These are phyloP conservation scores for Acridotheres tristis DNA, from an alignment of 2,797 vertebrate species.

Conservation along the genomic window DNA sequence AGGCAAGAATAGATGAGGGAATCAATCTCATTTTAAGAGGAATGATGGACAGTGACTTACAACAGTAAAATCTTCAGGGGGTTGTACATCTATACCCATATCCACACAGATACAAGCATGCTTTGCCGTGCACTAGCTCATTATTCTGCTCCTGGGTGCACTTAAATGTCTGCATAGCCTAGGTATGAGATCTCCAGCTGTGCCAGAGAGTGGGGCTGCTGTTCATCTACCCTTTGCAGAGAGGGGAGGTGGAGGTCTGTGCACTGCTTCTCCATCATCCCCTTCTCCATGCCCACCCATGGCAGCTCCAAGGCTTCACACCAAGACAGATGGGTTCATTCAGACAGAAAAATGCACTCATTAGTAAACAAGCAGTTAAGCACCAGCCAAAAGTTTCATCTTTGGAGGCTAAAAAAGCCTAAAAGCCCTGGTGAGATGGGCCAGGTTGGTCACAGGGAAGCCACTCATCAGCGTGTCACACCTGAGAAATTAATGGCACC, in stretches of 20 bases:
- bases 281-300: neutral
- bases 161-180: neutral
- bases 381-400: neutral
- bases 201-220: neutral
- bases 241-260: neutral
- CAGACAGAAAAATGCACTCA: neutral
- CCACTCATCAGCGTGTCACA: neutral
- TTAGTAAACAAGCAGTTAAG: neutral
- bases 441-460: neutral
- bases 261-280: neutral
- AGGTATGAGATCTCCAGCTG: neutral
- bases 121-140: neutral
- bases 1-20: slow-evolving; percentile 23
- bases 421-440: neutral
- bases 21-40: neutral
- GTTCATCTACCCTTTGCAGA: neutral
- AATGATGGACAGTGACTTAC: neutral
- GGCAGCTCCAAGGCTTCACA: fast-evolving
- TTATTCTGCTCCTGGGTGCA: neutral
- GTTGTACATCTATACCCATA: neutral
- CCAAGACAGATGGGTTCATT: neutral
- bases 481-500: neutral
- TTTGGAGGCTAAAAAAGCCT: neutral
- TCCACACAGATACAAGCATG: neutral
- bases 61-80: neutral